These are phyloP conservation scores for Drosophila ficusphila DNA, from an alignment of 1,140 invertebrate genomes.

Conservation along the genomic window DNA sequence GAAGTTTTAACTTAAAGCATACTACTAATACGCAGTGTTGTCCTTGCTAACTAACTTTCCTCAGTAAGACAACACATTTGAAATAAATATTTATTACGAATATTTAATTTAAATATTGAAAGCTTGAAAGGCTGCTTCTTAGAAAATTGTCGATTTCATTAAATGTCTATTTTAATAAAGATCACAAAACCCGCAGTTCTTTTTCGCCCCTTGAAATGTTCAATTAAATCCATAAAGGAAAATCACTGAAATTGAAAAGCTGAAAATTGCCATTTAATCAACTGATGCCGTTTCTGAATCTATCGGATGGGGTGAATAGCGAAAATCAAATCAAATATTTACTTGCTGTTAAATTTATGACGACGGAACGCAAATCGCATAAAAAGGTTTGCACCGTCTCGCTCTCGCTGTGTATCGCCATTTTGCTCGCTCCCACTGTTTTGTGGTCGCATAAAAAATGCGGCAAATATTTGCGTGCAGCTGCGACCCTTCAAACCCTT, in stretches of 20 bases:
- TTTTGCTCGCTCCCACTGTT: slow-evolving; percentile 17
- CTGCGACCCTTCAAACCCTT: slow-evolving; percentile 41
- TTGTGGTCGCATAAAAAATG: slow-evolving; percentile 59
- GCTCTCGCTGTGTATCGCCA: background rate
- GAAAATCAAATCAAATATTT: slow-evolving; percentile 76
- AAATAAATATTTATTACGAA: too few species aligned
- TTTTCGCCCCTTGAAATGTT: slow-evolving; percentile 4
- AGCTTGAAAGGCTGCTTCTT: too few species aligned
- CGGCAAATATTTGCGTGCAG: slow-evolving; percentile 72
- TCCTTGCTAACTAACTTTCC: too few species aligned
- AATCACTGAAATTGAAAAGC: slow-evolving; percentile 38
- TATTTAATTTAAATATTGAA: too few species aligned
- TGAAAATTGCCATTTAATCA: slow-evolving; percentile 65
- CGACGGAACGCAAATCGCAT: slow-evolving; percentile 65
- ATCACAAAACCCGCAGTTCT: background rate
- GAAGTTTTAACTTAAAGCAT: too few species aligned
- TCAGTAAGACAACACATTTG: too few species aligned
- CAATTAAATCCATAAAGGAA: slow-evolving; percentile 25
- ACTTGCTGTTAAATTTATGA: slow-evolving; percentile 75
- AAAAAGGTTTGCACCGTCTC: slow-evolving; percentile 30
- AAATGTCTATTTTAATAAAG: background rate
- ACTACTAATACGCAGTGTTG: too few species aligned
- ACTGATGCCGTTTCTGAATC: slow-evolving; percentile 20
- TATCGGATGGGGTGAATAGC: background rate
- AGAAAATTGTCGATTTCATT: too few species aligned